Conservation (phyloP, 1,140 invertebrate species). For the Penaeus vannamei region DNA sequence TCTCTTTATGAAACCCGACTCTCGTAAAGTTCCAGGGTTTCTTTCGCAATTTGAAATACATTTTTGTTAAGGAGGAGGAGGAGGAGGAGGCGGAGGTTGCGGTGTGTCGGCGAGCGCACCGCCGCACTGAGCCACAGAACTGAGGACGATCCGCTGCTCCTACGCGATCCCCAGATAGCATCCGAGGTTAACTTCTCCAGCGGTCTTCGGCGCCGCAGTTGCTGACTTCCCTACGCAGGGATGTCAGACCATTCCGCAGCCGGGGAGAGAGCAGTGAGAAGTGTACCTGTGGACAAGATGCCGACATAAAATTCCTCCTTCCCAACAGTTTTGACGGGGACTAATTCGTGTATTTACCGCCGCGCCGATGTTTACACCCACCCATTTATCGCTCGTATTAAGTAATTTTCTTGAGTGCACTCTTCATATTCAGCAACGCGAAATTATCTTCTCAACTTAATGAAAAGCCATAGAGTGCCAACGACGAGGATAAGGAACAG, state of each 20-base stretch:
- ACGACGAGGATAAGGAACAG: constrained; percentile 39
- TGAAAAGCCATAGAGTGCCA: constrained; percentile 60
- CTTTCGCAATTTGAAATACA: constrained; percentile 18
- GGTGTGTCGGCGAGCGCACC: background rate
- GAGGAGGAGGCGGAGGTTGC: background rate
- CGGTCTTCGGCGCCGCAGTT: no score
- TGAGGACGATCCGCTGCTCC: no score
- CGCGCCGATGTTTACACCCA: constrained; percentile 53
- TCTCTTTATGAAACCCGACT: constrained; percentile 20
- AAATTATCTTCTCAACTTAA: constrained; percentile 66
- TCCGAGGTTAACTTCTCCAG: no score
- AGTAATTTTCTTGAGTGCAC: constrained; percentile 65
- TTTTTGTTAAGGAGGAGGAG: background rate
- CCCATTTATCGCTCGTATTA: constrained; percentile 62
- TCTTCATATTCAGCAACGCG: constrained; percentile 62
- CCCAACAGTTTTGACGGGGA: no score
- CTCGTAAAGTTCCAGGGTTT: constrained; percentile 10
- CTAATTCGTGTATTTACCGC: constrained; percentile 25
- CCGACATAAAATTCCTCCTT: no score
- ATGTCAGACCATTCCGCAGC: no score
- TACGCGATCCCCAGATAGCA: no score
- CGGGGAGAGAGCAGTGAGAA: no score
- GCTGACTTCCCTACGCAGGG: no score
- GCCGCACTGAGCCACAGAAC: no score
- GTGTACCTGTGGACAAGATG: no score